Percentiles rank a stretch among this genome's conserved stretches.
Conservation (phyloP, 2,113 vertebrate species). For the Boleophthalmus pectinirostris region DNA sequence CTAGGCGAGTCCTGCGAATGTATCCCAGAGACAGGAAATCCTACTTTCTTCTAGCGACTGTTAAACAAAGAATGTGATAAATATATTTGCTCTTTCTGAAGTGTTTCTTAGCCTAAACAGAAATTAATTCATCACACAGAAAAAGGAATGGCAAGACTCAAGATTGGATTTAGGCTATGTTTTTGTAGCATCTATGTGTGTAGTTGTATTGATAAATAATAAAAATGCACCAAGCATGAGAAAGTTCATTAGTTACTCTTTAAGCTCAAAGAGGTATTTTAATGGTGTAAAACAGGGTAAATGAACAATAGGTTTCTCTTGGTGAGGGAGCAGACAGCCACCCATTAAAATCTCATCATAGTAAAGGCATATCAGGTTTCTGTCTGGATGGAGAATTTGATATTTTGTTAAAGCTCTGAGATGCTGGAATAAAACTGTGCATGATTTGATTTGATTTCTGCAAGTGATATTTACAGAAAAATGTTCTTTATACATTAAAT, state of each 20-base stretch:
- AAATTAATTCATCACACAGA: background rate
- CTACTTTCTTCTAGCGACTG: no score
- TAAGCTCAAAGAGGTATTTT: background rate
- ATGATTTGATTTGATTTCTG: background rate
- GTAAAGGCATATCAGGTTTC: slow-evolving; percentile 51
- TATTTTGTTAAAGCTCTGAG: slow-evolving; percentile 27
- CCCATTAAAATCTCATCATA: slow-evolving; percentile 65
- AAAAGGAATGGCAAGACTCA: background rate
- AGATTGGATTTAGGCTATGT: background rate
- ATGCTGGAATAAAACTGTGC: background rate
- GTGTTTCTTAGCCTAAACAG: background rate
- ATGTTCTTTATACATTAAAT: background rate
- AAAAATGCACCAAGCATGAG: background rate
- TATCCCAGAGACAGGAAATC: no score
- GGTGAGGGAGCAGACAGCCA: slow-evolving; percentile 25
- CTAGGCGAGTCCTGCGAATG: background rate
- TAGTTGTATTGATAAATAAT: background rate
- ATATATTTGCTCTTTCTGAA: no score
- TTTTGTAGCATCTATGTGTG: background rate
- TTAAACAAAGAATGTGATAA: no score
- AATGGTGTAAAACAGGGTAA: background rate
- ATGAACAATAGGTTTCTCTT: slow-evolving; percentile 16
- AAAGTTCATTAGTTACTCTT: background rate
- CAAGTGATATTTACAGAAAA: background rate
- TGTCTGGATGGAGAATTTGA: slow-evolving; percentile 38